Evolutionary conservation across 2,113 vertebrate species (phyloP).

Genomic region (Gallinago jamesoni): DNA sequence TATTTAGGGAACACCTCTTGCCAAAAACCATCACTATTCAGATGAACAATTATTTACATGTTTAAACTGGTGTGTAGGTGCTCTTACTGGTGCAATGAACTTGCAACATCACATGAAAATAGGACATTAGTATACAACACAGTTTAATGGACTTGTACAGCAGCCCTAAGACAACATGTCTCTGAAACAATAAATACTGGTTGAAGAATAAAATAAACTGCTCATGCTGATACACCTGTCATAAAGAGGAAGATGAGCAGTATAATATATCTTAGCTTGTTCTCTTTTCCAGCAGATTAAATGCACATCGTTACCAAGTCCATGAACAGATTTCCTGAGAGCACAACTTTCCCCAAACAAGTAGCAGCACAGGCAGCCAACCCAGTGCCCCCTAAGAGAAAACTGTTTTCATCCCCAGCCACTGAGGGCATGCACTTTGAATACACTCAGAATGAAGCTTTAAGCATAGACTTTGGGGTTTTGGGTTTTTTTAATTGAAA

Average conservation of each 20-base stretch:
- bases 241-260: background rate
- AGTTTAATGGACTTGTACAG: background rate
- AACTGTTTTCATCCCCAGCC: background rate
- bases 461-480: background rate
- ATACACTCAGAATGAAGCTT: background rate
- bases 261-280: background rate
- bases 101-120: background rate
- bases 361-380: background rate
- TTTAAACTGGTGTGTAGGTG: background rate
- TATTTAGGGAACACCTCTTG: background rate
- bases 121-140: background rate
- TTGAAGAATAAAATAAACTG: background rate
- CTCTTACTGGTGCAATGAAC: background rate
- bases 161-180: background rate
- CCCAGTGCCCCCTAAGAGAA: background rate
- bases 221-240: background rate
- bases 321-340: background rate
- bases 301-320: background rate
- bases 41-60: background rate
- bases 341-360: background rate
- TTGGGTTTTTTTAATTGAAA: conserved; percentile 27
- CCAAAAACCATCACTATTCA: background rate
- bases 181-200: background rate
- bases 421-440: background rate
- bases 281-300: background rate